A percentile compares a stretch with the other conserved stretches of the same genome.
These are phyloP conservation scores for Calyptommatus sinebrachiatus DNA, from an alignment of 2,113 vertebrate species.

Conservation along the genomic window DNA sequence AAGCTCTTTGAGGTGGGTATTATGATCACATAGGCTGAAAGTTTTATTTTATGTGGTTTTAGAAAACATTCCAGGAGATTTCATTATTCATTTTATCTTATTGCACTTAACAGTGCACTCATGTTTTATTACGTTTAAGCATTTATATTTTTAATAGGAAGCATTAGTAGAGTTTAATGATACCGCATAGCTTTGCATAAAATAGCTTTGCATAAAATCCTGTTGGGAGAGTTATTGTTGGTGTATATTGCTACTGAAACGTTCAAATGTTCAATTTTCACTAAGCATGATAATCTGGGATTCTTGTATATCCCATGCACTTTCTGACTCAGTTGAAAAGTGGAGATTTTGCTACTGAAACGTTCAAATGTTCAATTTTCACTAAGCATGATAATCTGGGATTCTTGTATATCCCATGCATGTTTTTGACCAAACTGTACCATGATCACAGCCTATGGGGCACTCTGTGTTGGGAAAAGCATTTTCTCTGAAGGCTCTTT, in stretches of 20 bases:
- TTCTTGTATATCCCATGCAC: too few species aligned
- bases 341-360: background rate
- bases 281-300: too few species aligned
- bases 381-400: too few species aligned
- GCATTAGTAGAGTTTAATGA: constrained; percentile 37
- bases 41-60: constrained; percentile 36
- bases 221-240: constrained; percentile 12
- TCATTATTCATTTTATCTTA: constrained; percentile 54
- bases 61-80: constrained; percentile 32
- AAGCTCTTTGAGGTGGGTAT: constrained; percentile 30
- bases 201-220: constrained; percentile 37
- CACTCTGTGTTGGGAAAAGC: too few species aligned
- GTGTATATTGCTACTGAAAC: constrained; percentile 25
- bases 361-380: too few species aligned
- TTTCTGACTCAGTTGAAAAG: constrained; percentile 34
- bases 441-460: too few species aligned
- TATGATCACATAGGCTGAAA: constrained; percentile 16
- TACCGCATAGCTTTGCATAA: constrained; percentile 25
- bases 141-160: constrained; percentile 48
- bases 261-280: too few species aligned
- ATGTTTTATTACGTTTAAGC: constrained; percentile 21
- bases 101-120: constrained; percentile 35
- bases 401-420: too few species aligned
- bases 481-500: too few species aligned
- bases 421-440: too few species aligned